A percentile compares a stretch with the other conserved stretches of the same genome.
These are phyloP conservation scores for Xenopus borealis DNA, from an alignment of 2,113 vertebrate species.

Conservation along the genomic window DNA sequence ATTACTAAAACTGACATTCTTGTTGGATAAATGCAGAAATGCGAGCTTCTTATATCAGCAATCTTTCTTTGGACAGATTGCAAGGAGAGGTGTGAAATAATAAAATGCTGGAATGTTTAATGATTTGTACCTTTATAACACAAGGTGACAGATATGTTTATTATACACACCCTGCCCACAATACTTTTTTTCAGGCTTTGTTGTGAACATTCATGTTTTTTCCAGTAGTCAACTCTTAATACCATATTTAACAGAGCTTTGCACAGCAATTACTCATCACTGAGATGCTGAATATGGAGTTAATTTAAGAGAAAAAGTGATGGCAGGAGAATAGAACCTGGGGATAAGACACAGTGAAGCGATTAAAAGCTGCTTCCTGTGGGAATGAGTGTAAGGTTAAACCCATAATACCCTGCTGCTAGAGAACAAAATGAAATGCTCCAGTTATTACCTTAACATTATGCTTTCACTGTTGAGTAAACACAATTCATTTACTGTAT, in stretches of 20 bases:
- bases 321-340: not conserved
- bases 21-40: no score
- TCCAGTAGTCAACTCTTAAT: no score
- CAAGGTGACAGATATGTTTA: no score
- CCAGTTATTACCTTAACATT: not conserved
- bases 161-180: no score
- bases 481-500: not conserved
- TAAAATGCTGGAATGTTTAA: no score
- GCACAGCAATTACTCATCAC: not conserved
- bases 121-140: no score
- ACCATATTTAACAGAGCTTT: conserved; percentile 1
- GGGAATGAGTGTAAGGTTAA: not conserved
- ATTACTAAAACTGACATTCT: no score
- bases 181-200: no score
- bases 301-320: not conserved
- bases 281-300: not conserved
- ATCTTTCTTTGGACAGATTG: no score
- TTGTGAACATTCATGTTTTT: no score
- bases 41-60: no score
- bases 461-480: not conserved
- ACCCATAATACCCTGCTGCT: not conserved
- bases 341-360: not conserved
- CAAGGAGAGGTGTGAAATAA: no score
- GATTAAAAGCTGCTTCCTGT: conserved; percentile 11
- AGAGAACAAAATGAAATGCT: not conserved